Base-by-base conservation (phyloP, 2,113 vertebrate genomes). In the Pithys albifrons region DNA sequence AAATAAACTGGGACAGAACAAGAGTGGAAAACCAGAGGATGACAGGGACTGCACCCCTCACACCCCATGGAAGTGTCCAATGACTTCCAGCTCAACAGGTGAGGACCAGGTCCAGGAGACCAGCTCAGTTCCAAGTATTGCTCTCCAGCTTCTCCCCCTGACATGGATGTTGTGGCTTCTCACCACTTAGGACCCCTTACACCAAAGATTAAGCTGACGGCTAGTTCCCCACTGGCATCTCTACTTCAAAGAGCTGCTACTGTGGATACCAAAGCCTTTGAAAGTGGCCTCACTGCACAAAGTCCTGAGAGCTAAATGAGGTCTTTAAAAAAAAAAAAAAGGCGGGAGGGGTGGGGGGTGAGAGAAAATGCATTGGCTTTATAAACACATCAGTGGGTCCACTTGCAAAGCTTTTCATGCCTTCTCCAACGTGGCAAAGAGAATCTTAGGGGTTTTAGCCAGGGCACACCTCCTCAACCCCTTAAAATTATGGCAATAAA, bases 201-300 rank as follows among this genome's bases (percentile, higher is more conserved):
- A 78, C 57, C 69, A 61, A 48, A 37, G 79, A 95, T 96, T 88
- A 95, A 93, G 69, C 61, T 14, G 3, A 41, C 1, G 3, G 52
- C 29, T 61, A 65, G 72, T 54, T 61, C 70, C 57, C 72, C 0
- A 19, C 88, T 84, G 76, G 75, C 0, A 0, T 61, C 93, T 83
- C 51, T 69, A 88, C 95, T 94, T 97, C 92, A 96, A 92, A 95
- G 88, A 74, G 22, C 76, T 88, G 85, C 85, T 77, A 64, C 92
- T 65, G 69, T 65, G 90, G 88, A 88, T 74, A 88, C 37, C 49
- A 86, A 90, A 93, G 69, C 69, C 93, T 94, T 96, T 94, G 75
- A 86, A 96, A 95, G 61, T 72, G 27, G 69, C 69, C 90, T 88
- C 62, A 31, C 75, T 7, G 2, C 78, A 66, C 49, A 88, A 85